Evolutionary conservation across 2,797 vertebrate genomes (phyloP).

Genomic region (Crypturellus tataupa): DNA sequence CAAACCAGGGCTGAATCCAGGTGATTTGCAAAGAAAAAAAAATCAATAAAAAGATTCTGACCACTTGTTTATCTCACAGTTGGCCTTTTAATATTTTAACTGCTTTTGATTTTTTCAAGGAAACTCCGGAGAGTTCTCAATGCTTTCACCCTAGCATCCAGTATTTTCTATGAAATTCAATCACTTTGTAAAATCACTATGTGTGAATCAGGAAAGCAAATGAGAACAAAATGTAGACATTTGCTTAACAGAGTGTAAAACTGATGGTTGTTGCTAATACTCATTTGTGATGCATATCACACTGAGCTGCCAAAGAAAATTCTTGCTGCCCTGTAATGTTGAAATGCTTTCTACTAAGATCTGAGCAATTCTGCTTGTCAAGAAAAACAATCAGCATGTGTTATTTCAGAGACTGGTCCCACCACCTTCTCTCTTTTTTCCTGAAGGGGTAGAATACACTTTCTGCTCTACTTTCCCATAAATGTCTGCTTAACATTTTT

Average conservation of each 20-base stretch:
- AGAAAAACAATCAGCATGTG: background rate
- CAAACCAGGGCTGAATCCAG: background rate
- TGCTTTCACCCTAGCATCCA: background rate
- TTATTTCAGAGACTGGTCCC: background rate
- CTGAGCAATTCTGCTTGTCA: slow-evolving; percentile 67
- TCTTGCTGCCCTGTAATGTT: slow-evolving; percentile 32
- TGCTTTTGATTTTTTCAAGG: background rate
- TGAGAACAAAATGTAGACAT: slow-evolving; percentile 36
- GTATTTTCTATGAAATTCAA: slow-evolving; percentile 19
- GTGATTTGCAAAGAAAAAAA: background rate
- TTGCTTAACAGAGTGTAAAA: slow-evolving; percentile 26
- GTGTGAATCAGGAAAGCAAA: background rate
- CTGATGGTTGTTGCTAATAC: slow-evolving; percentile 51
- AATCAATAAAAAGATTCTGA: background rate
- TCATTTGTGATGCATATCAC: background rate
- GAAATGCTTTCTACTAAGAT: slow-evolving; percentile 33
- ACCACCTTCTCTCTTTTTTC: slow-evolving; percentile 4
- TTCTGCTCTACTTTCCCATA: background rate
- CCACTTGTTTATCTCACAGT: fast-evolving
- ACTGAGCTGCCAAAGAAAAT: slow-evolving; percentile 58
- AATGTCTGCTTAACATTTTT: slow-evolving; percentile 40
- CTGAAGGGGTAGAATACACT: background rate
- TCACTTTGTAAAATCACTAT: slow-evolving; percentile 12
- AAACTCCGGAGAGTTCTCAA: background rate
- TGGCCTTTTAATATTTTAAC: background rate